Conservation (phyloP, 2,888 invertebrate species). For the Pristionchus mayeri region DNA sequence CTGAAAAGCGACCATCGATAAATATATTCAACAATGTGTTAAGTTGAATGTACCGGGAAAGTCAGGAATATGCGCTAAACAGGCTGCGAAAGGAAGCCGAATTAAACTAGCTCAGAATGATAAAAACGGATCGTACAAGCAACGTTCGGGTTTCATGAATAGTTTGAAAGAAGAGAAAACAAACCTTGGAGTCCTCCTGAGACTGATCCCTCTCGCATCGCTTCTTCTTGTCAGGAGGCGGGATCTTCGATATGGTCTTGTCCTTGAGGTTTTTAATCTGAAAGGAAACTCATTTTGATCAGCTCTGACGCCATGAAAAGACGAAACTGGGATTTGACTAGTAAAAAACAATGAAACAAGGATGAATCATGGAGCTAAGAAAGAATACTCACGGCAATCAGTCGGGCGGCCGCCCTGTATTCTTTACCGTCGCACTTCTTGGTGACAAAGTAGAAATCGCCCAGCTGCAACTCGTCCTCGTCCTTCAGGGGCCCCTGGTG, state of each 20-base stretch:
- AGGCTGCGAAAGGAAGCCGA: not conserved
- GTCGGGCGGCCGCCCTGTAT: not conserved
- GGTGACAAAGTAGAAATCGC: not conserved
- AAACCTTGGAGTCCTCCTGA: not conserved
- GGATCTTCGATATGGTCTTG: not conserved
- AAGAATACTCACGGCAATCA: slow-evolving; percentile 29
- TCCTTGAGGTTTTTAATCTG: slow-evolving; percentile 46
- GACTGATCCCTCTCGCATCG: not conserved
- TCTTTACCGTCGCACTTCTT: not conserved
- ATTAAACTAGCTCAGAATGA: not conserved
- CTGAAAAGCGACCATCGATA: not conserved
- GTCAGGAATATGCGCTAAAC: no score
- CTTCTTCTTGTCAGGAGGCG: slow-evolving; percentile 37
- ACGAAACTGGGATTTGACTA: no score
- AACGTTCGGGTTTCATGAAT: not conserved
- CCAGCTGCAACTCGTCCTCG: slow-evolving; percentile 13
- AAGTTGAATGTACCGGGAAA: no score
- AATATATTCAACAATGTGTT: not conserved
- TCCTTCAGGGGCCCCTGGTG: not conserved
- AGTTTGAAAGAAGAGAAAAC: not conserved
- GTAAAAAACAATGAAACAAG: not conserved
- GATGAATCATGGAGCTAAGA: not conserved
- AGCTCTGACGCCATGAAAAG: no score
- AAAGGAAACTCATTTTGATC: not conserved
- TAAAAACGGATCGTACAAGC: not conserved